A percentile compares a stretch with the other conserved stretches of the same genome.
Evolutionary conservation across 2,113 vertebrate species (phyloP).

Genomic region (Alouatta palliata): DNA sequence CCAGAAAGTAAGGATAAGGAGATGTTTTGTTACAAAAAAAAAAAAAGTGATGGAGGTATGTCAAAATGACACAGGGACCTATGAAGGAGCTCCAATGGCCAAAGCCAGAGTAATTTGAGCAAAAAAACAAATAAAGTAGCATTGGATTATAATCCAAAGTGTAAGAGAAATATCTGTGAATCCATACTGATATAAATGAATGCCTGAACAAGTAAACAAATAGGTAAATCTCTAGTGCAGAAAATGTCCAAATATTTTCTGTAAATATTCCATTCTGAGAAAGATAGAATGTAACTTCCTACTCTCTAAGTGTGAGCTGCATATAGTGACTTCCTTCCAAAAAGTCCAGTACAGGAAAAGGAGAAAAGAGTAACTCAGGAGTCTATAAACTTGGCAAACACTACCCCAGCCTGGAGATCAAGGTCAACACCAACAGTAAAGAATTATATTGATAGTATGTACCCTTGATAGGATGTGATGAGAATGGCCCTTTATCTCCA

Average conservation of each 20-base stretch:
- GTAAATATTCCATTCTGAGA: background rate
- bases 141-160: background rate
- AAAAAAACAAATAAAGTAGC: background rate
- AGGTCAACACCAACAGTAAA: background rate
- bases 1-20: background rate
- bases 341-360: background rate
- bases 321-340: background rate
- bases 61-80: background rate
- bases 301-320: background rate
- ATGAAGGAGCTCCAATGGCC: background rate
- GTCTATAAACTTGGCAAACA: background rate
- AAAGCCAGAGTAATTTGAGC: background rate
- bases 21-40: background rate
- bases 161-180: background rate
- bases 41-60: background rate
- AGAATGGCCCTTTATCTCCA: background rate
- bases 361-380: background rate
- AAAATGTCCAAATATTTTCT: background rate
- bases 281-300: background rate
- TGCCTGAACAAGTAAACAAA: background rate
- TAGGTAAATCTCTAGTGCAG: background rate
- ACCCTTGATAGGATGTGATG: background rate
- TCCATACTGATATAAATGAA: background rate
- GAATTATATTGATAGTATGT: background rate
- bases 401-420: background rate